Evolutionary conservation across 2,113 vertebrate species (phyloP).

Genomic region (Castor canadensis): DNA sequence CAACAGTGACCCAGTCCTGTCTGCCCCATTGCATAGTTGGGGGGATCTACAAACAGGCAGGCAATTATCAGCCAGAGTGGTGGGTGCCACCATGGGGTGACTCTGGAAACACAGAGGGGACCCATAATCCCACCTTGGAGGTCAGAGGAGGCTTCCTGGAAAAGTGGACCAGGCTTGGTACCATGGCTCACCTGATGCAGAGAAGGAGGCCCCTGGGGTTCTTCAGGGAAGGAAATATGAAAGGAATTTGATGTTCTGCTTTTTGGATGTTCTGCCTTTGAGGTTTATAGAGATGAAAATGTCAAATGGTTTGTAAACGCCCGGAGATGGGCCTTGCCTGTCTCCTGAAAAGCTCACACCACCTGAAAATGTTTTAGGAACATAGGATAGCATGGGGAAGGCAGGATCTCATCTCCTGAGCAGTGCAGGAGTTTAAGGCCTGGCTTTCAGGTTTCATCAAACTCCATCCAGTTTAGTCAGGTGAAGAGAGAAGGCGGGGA

Average conservation of each 20-base stretch:
- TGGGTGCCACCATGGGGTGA: rapidly evolving
- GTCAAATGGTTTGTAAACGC: not conserved
- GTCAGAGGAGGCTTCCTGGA: not conserved
- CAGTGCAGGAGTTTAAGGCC: not conserved
- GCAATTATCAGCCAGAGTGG: too few relatives aligned
- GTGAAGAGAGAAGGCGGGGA: not conserved
- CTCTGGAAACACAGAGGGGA: not conserved
- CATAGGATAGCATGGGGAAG: not conserved
- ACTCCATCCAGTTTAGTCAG: not conserved
- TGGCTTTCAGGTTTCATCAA: not conserved
- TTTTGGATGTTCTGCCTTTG: not conserved
- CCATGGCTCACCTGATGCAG: not conserved
- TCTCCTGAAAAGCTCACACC: not conserved
- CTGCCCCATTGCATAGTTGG: not conserved
- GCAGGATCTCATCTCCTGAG: not conserved
- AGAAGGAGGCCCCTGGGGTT: not conserved
- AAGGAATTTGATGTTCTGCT: not conserved
- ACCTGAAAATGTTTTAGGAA: not conserved
- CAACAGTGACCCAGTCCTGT: not conserved
- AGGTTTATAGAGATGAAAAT: not conserved
- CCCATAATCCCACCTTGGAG: not conserved
- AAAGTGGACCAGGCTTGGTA: rapidly evolving
- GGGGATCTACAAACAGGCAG: not conserved
- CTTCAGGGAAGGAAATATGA: conserved; percentile 14
- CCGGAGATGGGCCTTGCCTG: not conserved